phyloP scores from a whole-genome alignment of 2,113 vertebrate genomes.

The Epinephelus fuscoguttatus region DNA sequence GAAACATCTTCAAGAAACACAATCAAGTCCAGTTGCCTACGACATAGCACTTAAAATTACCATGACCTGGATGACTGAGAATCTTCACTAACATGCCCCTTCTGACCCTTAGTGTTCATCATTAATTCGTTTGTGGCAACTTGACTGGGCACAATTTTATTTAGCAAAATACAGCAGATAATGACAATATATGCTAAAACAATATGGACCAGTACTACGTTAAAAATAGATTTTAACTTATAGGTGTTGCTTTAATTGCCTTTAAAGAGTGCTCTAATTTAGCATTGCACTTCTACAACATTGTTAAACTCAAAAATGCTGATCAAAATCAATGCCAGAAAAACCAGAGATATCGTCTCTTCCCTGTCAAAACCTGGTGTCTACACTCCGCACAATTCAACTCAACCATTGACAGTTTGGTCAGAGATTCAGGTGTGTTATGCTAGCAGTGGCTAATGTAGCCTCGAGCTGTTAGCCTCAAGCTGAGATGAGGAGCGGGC shows the following conservation, averaged over 20 bases:
- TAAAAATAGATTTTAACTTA: neutral
- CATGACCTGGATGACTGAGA: too few species aligned
- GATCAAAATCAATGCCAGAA: too few species aligned
- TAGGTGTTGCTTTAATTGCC: neutral
- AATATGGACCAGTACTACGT: neutral
- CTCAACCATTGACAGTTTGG: too few species aligned
- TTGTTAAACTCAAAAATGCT: too few species aligned
- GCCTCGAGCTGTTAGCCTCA: neutral
- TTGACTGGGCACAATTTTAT: neutral
- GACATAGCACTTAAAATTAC: too few species aligned
- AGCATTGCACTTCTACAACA: neutral
- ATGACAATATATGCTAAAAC: neutral
- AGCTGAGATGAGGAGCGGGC: neutral
- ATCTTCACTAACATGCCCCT: too few species aligned
- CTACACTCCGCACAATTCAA: constrained; percentile 1
- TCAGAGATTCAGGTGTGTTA: too few species aligned
- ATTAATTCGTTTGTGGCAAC: neutral
- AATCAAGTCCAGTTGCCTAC: too few species aligned
- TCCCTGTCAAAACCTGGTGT: neutral
- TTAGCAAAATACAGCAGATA: too few species aligned
- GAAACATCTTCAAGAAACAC: too few species aligned
- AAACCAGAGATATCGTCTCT: neutral
- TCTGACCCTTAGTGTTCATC: neutral
- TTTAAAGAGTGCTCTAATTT: too few species aligned
- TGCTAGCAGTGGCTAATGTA: too few species aligned